Evolutionary conservation across 2,888 invertebrate species (phyloP), one percentile per base, ranked within the genome.

Genomic region (Apotomis turbidana): DNA sequence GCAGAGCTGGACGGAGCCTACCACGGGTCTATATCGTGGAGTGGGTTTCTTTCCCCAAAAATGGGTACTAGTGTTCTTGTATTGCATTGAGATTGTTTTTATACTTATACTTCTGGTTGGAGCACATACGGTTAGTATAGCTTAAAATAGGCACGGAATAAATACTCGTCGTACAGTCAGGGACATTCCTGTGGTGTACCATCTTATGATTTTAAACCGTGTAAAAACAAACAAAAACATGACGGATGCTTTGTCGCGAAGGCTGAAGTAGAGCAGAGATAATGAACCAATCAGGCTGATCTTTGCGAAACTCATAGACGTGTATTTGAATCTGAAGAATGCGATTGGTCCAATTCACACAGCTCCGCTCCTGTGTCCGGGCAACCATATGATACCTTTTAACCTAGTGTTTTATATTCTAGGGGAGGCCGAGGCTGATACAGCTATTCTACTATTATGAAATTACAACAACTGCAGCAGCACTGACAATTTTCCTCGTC

Each of bases 371-470:
- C 27, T 27, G 27, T 27, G 27, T 0, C 27, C 27, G 27, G 27
- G 27, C 27, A 27, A 2, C 27, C 27, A 27, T 27, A 27, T 27
- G 2, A 27, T 27, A 27, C 27, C 27, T 44, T 6, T 6, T 44
- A 44, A 44, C 44, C 44, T 44, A 44, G 44, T 44, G 44, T 49
- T 49, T 9, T 49, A 55, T 49, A 5, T 75, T 83, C n/a, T 79
- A 86, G 86, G 84, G 83, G 79, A 76, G 73, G 4, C 68, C 75
- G 5, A 55, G 66, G 0, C 67, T 84, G 0, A 75, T 87, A 1
- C 78, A 79, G 5, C 74, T 76, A 0, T 87, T 81, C 71, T 85
- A 81, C 66, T 85, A 83, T 76, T 87, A 85, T 67, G 85, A 83
- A 0, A 76, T 82, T 1, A 77, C 79, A 0, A 81, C 80, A 1